Base-by-base conservation (phyloP, 1,140 invertebrate genomes). In the Penaeus vannamei region DNA sequence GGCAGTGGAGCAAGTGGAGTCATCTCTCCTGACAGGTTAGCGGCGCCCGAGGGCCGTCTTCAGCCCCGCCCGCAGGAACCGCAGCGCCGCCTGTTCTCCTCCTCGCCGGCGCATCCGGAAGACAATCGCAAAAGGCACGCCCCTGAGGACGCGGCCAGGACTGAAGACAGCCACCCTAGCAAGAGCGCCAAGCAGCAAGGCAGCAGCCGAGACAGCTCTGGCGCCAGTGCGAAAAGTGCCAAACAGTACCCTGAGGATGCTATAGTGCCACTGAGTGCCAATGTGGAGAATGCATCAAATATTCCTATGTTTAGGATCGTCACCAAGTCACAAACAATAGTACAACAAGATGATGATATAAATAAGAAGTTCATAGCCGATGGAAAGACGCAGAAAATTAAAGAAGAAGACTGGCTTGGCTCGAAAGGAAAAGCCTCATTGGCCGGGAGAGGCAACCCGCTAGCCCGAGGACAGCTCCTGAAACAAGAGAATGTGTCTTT, bases 231-330 rank as follows among this genome's bases (percentile, higher is more conserved):
- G 32, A 69, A 84, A 46, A 69, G 36, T 42, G 23, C 23, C 69
- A 76, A 36, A 66, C 26, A 23, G 5, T 46, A 69, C 36, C 32
- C n/a, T 23, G 32, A 46, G 19, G 61, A 84, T 84, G 62, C 59
- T 20, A 60, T 86, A 60, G 20, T 79, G 59, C 85, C 85, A 29
- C 76, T 60, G 32, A 59, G 29, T 22, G 19, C 69, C 69, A 22
- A 23, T 64, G 8, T 80, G 42, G 87, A 80, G 29, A 46, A 36
- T 29, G 61, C n/a, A 66, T 59, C 69, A 62, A 76, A 46, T 60
- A 89, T 89, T 2, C 87, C 87, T 10, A 89, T 84, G 23, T 89
- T 89, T 42, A 36, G 87, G 26, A 85, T 89, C 46, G 87, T 89
- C 12, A 89, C 82, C 22, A 84, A 89, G 59, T 53, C 53, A 22